Percentiles rank a stretch among this genome's conserved stretches.
phyloP scores from a whole-genome alignment of 2,888 invertebrate genomes.

The Epicampocera succincta region DNA sequence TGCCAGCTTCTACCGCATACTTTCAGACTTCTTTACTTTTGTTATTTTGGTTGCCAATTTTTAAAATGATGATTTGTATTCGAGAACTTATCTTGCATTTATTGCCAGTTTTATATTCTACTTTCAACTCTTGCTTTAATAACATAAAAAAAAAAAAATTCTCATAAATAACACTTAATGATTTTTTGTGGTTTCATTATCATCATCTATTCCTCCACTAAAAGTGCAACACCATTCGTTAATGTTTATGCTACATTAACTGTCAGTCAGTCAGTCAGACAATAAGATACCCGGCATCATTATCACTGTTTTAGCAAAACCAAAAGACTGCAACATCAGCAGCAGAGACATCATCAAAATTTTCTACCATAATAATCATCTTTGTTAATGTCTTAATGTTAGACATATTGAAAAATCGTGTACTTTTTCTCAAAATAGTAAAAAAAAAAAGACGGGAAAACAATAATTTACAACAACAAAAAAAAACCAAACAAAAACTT shows the following conservation, averaged over 20 bases:
- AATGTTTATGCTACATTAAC: slow-evolving; percentile 68
- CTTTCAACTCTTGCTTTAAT: not conserved
- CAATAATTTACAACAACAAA: slow-evolving; percentile 1
- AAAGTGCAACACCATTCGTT: slow-evolving; percentile 43
- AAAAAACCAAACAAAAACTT: not conserved
- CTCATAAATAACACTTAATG: slow-evolving; percentile 63
- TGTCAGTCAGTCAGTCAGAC: slow-evolving; percentile 61
- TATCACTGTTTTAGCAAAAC: slow-evolving; percentile 36
- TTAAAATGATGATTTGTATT: slow-evolving; percentile 30
- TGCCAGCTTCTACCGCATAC: not conserved
- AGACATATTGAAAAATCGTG: slow-evolving; percentile 66
- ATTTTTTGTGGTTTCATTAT: slow-evolving; percentile 61
- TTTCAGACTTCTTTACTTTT: slow-evolving; percentile 1
- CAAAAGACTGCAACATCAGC: slow-evolving; percentile 36
- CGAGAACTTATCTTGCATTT: not conserved
- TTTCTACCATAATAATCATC: slow-evolving; percentile 52
- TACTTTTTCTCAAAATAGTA: slow-evolving; percentile 20
- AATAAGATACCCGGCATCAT: slow-evolving; percentile 50
- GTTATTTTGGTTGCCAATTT: not conserved
- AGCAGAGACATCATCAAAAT: slow-evolving; percentile 41
- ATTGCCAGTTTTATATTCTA: slow-evolving; percentile 1
- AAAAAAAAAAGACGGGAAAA: slow-evolving; percentile 23
- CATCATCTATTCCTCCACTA: slow-evolving; percentile 29
- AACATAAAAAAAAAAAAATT: slow-evolving; percentile 38
- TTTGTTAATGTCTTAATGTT: slow-evolving; percentile 59